Base-by-base conservation (phyloP, 2,797 vertebrate species). In the Lithobates pipiens region DNA sequence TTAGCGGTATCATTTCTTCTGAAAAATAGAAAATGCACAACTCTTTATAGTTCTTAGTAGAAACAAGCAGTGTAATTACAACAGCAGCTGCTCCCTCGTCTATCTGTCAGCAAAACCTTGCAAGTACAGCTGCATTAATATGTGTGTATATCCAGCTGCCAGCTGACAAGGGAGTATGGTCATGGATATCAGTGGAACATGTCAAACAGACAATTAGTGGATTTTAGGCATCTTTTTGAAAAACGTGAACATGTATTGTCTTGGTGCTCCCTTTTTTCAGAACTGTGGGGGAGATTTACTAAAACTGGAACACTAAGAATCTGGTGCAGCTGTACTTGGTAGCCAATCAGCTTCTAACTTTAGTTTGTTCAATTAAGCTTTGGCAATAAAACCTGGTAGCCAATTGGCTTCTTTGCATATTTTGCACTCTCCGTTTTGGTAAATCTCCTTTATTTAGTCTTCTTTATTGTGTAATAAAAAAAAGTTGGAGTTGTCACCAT, bases 71-170 rank as follows among this genome's bases (percentile, higher is more conserved):
- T 71, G 21, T 70, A 70, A 71, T 7, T 71, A 57, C 32, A 72
- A 18, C 39, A 39, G 29, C 46, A 72, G 29, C 46, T 81, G 68
- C 23, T 34, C 39, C 36, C 54, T 15, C 32, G 57, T 15, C 29
- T n/a, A 61, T 39, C 54, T 81, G 68, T 72, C 50, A 72, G 32
- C 32, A 34, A 71, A 32, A 8, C 21, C 78, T 71, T 16, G 13
- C 42, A 80, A 80, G 77, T 63, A 67, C 61, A 79, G 44, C 25
- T 25, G 9, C 42, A n/a, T 8, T 72, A 61, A 39, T 72, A 46
- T 65, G 10, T 65, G 21, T 54, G n/a, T 46, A 82, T 36, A 29
- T 25, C 27, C 50, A 44, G 69, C 69, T 32, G 70, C 70, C 29
- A 25, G 10, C 23, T 61, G 46, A 81, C 46, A 72, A 80, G 18